Evolutionary conservation across 2,113 vertebrate genomes (phyloP), one percentile per base, ranked within the genome.

Genomic region (Harpagus bidentatus): DNA sequence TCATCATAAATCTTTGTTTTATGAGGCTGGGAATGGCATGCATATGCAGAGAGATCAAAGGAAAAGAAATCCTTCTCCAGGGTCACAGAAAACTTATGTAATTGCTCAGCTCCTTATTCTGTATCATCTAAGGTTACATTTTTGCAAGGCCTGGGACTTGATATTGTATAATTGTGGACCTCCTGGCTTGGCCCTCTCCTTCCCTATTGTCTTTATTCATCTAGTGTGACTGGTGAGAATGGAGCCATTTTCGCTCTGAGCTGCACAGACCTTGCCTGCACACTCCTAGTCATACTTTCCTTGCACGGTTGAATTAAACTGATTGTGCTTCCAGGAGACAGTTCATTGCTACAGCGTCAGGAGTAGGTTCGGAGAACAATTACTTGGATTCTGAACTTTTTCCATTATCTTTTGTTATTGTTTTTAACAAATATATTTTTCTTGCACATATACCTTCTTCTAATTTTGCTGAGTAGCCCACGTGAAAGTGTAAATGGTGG

Each of bases 41-140:
- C 36, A 55, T 96, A 84, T 69, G 71, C 66, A 79, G 52, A 42
- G 94, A 95, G 95, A 96, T 95, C 91, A 96, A 95, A 95, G 67
- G 55, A 15, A 86, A 95, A 83, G 42, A 74, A 79, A 92, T 53
- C 81, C 78, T 87, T 86, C 86, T 77, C 42, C 61, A 32, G 80
- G 94, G 92, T 93, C 92, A 89, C 53, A 61, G 89, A 96, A 93
- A 93, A 90, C 74, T 45, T 70, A 11, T 0, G 2, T 86, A 95
- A 96, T 95, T 94, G 91, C 93, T 87, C 55, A 47, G 93, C 87
- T 91, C 67, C 48, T 67, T 72, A 19, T 52, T 80, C 73, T 40
- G 14, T 43, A 11, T 85, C 7, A 8, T 31, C 88, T 96, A 67
- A 90, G 87, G 85, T 93, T 86, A 91, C 67, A 17, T 62, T 95